Evolutionary conservation across 2,797 vertebrate species (phyloP), one percentile per base, ranked within the genome.

Genomic region (Pachyuromys duprasi): DNA sequence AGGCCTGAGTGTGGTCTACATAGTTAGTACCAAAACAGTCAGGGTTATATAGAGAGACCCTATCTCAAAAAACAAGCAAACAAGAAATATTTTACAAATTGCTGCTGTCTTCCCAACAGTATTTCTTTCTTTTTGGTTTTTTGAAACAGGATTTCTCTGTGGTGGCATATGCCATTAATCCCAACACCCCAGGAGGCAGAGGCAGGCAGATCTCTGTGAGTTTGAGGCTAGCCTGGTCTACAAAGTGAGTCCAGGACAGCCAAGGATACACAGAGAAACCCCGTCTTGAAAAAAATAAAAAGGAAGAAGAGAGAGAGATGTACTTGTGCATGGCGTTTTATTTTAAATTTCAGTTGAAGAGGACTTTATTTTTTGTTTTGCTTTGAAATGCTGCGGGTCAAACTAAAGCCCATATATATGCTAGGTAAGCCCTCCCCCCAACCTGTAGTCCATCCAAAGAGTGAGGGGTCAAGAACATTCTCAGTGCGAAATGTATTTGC

Each of bases 381-480:
- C 22, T 53, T 49, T 49, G 80, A 65, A 45, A 42, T 86, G 28
- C 62, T 86, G 17, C 49, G 28, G 12, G 57, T 86, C 1, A 67
- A 92, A 78, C 49, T 14, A 20, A 83, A 69, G 53, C 45, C 26
- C 3, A 17, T 86, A 22, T 24, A 18, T 20, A n/a, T 78, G 28
- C 26, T 62, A n/a, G 62, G 5, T 33, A 57, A 79, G 7, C 28
- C 57, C 15, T 39, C 31, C 15, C 42, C 17, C 42, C 9, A 26
- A 91, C 22, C n/a, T 57, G 33, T 20, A 81, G 42, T 5, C 39
- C 3, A 91, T 9, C 3, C 63, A n/a, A 67, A 17, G 17, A 79
- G 22, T 88, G 24, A 67, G 79, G 62, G 62, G 63, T 88, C 78
- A 93, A 90, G 42, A 91, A 79, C 26, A 33, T 95, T 84, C 39